Percentiles rank a stretch among this genome's conserved stretches.
These are phyloP conservation scores for Sebastes itinus DNA, from an alignment of 2,797 vertebrate species.

Conservation along the genomic window DNA sequence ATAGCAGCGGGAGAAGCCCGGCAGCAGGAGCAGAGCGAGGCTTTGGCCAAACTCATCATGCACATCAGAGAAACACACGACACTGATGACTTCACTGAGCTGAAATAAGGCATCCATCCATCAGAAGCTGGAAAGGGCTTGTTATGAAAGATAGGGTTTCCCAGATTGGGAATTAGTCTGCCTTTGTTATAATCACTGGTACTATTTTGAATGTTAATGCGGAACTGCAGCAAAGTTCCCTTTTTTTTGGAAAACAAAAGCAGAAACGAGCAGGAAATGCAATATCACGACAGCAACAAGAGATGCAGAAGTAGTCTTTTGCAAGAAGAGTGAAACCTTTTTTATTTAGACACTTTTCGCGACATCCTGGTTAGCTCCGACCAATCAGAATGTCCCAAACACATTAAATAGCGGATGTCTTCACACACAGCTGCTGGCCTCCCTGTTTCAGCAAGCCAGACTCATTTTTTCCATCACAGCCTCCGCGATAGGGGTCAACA, in stretches of 20 bases:
- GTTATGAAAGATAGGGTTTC: constrained; percentile 62
- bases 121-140: constrained; percentile 54
- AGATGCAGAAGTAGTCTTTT: constrained; percentile 62
- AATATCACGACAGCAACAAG: not conserved
- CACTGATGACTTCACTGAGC: constrained; percentile 73
- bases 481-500: constrained; percentile 46
- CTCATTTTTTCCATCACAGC: constrained; percentile 63
- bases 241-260: constrained; percentile 53
- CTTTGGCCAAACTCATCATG: constrained; percentile 70
- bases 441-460: constrained; percentile 29
- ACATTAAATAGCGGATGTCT: constrained; percentile 20
- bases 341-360: constrained; percentile 22
- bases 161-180: constrained; percentile 25
- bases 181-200: not conserved
- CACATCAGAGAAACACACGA: constrained; percentile 73
- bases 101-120: constrained; percentile 66
- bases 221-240: constrained; percentile 46
- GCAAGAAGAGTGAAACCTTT: constrained; percentile 44
- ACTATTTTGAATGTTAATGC: constrained; percentile 1
- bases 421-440: constrained; percentile 50
- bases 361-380: not conserved
- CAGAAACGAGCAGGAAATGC: constrained; percentile 52
- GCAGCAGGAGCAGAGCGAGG: constrained; percentile 47
- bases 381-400: constrained; percentile 30
- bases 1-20: constrained; percentile 59